These are phyloP conservation scores for Mactromeris polynyma DNA, from an alignment of 2,888 invertebrate species.

Conservation along the genomic window DNA sequence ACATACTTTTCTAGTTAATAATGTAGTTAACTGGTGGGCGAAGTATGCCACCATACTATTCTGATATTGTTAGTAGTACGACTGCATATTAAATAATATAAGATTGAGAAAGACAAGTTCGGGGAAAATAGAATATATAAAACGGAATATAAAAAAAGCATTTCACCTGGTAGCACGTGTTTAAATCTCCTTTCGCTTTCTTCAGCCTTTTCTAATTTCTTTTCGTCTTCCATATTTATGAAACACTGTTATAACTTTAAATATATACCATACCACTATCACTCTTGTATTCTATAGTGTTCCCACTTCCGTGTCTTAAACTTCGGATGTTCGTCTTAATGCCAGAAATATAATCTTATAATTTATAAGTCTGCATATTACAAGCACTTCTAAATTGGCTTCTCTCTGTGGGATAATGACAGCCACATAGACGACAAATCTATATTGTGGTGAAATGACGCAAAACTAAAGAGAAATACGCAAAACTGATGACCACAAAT, in stretches of 20 bases:
- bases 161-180: conserved; percentile 45
- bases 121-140: too few species aligned
- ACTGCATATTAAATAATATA: not conserved
- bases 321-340: not conserved
- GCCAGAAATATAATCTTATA: not conserved
- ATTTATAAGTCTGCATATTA: too few species aligned
- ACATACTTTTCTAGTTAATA: too few species aligned
- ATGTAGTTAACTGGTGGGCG: too few species aligned
- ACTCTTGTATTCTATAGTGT: not conserved
- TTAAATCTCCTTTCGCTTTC: not conserved
- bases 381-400: too few species aligned
- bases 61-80: not conserved
- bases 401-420: not conserved
- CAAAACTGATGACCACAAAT: not conserved
- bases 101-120: too few species aligned
- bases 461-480: not conserved
- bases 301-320: not conserved
- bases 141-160: too few species aligned
- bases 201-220: conserved; percentile 11
- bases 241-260: not conserved
- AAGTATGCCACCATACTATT: too few species aligned
- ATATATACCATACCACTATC: not conserved
- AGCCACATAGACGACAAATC: not conserved
- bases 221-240: conserved; percentile 15
- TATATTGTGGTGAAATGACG: not conserved